phyloP scores from a whole-genome alignment of 2,113 vertebrate genomes.

The Psophia crepitans region DNA sequence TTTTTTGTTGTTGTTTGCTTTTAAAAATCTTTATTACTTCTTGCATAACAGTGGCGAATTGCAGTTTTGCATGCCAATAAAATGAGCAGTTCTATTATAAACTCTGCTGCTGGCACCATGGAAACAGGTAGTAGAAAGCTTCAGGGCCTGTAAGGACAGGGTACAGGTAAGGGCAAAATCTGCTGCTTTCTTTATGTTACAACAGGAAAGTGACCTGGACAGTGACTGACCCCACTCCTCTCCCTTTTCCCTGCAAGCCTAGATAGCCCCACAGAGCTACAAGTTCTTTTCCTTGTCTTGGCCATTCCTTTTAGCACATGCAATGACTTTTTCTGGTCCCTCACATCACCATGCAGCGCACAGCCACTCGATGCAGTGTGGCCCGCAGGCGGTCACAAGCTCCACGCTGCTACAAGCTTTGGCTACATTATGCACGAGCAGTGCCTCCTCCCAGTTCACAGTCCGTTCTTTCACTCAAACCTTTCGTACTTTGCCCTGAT shows the following conservation, averaged over 20 bases:
- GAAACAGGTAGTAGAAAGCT: background rate
- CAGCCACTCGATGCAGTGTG: rapidly evolving
- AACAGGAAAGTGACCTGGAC: too few species aligned
- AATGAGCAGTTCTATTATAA: background rate
- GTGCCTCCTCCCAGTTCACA: background rate
- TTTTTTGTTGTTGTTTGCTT: background rate
- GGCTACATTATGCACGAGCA: rapidly evolving
- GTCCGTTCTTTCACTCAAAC: rapidly evolving
- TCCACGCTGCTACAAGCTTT: rapidly evolving
- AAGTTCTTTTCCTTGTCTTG: background rate
- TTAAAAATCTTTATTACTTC: background rate
- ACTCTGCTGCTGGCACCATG: background rate
- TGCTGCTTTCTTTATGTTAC: background rate
- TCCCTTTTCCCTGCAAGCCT: too few species aligned
- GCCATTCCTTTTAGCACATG: background rate
- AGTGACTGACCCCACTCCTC: too few species aligned
- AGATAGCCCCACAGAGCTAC: background rate
- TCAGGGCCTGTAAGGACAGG: background rate
- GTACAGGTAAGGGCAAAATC: background rate
- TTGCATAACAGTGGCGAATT: background rate
- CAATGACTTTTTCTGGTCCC: background rate
- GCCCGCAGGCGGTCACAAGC: background rate
- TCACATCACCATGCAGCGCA: background rate
- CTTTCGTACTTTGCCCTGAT: background rate
- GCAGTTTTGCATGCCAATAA: background rate